phyloP scores from a whole-genome alignment of 2,797 vertebrate species.

The Typhlichthys subterraneus region DNA sequence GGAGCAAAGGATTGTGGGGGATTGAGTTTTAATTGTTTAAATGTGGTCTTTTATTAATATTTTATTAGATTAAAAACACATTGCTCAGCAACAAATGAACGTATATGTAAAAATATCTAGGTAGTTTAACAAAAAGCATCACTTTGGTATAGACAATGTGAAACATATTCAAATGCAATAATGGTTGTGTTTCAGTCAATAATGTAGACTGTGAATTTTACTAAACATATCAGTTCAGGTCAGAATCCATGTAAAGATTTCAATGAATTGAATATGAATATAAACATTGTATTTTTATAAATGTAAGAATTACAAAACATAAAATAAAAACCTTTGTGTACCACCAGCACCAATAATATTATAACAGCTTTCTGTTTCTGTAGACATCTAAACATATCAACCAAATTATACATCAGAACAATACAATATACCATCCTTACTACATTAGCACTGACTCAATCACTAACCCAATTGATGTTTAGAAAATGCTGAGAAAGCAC shows the following conservation, averaged over 20 bases:
- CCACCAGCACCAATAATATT: too few relatives aligned
- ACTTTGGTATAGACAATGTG: not conserved
- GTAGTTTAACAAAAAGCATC: constrained; percentile 1
- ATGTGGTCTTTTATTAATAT: constrained; percentile 11
- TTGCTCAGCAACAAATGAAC: not conserved
- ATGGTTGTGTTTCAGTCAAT: not conserved
- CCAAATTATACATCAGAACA: not conserved
- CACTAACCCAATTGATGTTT: too few relatives aligned
- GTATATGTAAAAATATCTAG: not conserved
- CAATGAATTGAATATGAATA: too few relatives aligned
- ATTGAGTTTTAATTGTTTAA: constrained; percentile 37
- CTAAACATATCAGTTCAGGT: too few relatives aligned
- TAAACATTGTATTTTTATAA: too few relatives aligned
- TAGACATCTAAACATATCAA: not conserved
- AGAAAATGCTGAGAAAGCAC: too few relatives aligned
- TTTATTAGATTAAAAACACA: constrained; percentile 5
- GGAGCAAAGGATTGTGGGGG: constrained; percentile 63
- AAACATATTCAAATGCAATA: not conserved
- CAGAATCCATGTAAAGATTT: too few relatives aligned
- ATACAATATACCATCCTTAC: not conserved
- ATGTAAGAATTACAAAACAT: too few relatives aligned
- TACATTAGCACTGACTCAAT: too few relatives aligned
- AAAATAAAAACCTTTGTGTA: too few relatives aligned
- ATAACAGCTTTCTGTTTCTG: too few relatives aligned
- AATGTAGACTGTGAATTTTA: too few relatives aligned